phyloP scores from a whole-genome alignment of 2,113 vertebrate genomes.

The Lanius collurio region DNA sequence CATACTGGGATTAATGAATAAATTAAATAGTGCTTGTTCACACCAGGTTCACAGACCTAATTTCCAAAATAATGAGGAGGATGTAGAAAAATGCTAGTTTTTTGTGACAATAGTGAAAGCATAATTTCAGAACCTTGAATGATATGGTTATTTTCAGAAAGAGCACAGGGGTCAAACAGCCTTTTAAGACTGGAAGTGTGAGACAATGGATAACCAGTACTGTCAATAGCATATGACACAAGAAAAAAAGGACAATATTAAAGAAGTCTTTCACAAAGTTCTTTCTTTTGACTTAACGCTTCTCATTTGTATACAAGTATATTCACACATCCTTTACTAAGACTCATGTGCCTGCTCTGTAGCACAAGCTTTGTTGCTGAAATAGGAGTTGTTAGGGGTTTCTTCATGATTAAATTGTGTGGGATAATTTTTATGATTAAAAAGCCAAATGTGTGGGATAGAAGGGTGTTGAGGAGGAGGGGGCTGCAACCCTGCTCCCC shows the following conservation, averaged over 20 bases:
- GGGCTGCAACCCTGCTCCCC: background rate
- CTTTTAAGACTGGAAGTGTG: background rate
- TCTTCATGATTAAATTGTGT: background rate
- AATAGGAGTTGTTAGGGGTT: rapidly evolving
- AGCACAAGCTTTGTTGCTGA: background rate
- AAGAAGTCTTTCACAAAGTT: background rate
- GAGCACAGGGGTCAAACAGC: background rate
- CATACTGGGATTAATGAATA: background rate
- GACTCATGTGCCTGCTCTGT: background rate
- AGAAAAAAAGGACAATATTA: background rate
- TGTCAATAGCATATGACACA: background rate
- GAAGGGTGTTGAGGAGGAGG: background rate
- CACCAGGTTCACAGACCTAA: background rate
- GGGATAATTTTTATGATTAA: background rate
- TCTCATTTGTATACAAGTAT: background rate
- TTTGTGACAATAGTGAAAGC: background rate
- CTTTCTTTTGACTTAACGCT: background rate
- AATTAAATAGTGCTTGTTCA: background rate
- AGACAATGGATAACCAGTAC: background rate
- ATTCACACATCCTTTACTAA: background rate
- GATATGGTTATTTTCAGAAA: background rate
- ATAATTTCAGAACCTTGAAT: background rate
- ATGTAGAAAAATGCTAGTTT: background rate
- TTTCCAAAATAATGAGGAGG: background rate
- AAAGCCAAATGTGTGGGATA: background rate